Base-by-base conservation (phyloP, 1,140 invertebrate genomes). In the Olivierus martensii region DNA sequence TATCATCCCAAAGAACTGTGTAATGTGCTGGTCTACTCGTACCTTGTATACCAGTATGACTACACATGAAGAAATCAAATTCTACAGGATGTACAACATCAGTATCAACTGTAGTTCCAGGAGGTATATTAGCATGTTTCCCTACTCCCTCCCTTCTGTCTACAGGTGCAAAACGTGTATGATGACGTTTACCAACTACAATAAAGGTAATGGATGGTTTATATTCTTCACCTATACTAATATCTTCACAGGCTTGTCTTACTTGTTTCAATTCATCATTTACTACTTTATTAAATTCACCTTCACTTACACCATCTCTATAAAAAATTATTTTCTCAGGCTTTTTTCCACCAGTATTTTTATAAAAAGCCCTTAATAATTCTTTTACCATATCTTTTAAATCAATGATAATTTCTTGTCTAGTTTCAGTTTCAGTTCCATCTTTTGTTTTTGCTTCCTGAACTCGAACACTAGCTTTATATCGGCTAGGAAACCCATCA, bases 31-130 rank as follows among this genome's bases (percentile, higher is more conserved):
- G 59, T 12, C 55, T 53, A 18, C 52, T 52, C 3, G 61, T 62
- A 7, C 61, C 61, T 55, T 62, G 78, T 46, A 81, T 76, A 56
- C 77, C 79, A 19, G 42, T 41, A 46, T 80, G 78, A 51, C 75
- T 76, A 51, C 83, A 82, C 56, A 94, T 71, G 66, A 86, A 93
- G 67, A 90, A 93, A 68, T 93, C 87, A 51, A 83, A 73, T 59
- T 87, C 78, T 1, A 74, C 77, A 0, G 85, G 82, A 69, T 89
- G 84, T 0, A 82, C 82, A 14, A 95, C 90, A 1, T 73, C 63
- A 0, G 72, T 79, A 63, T 94, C 89, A 0, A 93, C 85, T 4
- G 83, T 72, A 0, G 87, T 90, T 6, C 90, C 90, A 2, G 87
- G 81, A 28, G 79, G 79, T 0, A 93, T 83, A 65, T 91, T 90